phyloP scores from a whole-genome alignment of 2,797 vertebrate species.

The Aldrovandia affinis region DNA sequence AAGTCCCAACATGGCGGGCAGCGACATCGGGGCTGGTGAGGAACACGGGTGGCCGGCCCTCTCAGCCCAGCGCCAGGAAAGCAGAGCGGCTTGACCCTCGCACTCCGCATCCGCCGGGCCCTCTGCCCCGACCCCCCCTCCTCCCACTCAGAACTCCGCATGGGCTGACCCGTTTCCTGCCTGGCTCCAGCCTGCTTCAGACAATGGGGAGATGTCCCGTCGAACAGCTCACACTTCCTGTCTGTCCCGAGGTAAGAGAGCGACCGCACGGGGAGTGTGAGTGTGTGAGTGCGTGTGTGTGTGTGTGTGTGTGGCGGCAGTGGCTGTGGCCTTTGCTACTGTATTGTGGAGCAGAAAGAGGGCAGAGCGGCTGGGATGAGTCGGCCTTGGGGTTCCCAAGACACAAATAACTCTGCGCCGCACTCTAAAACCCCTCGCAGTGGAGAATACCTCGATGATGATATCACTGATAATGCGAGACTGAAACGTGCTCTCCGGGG shows the following conservation, averaged over 20 bases:
- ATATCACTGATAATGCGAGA: conserved; percentile 25
- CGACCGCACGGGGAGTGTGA: not conserved
- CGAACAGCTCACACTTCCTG: conserved; percentile 32
- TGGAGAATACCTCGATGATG: conserved; percentile 17
- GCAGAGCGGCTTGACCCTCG: conserved; percentile 4
- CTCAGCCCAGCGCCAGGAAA: conserved; percentile 18
- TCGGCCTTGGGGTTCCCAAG: not conserved
- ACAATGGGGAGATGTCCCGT: conserved; percentile 55
- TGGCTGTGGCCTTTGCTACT: conserved; percentile 9
- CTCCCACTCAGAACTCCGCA: conserved; percentile 27
- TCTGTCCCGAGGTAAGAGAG: conserved; percentile 18
- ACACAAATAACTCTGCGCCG: not conserved
- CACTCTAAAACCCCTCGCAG: conserved; percentile 8
- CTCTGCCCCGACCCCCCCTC: conserved; percentile 13
- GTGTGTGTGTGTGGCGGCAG: conserved; percentile 21
- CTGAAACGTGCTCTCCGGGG: not conserved
- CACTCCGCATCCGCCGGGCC: conserved; percentile 17
- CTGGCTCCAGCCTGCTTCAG: conserved; percentile 37
- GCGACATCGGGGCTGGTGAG: not conserved
- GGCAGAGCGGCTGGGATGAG: conserved; percentile 11
- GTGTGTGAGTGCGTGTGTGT: not conserved
- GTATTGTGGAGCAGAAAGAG: not conserved
- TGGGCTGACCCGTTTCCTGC: conserved; percentile 50
- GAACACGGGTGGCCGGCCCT: not conserved
- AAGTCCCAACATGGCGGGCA: not conserved